phyloP scores from a whole-genome alignment of 2,797 vertebrate genomes.

The Acanthis flammea region DNA sequence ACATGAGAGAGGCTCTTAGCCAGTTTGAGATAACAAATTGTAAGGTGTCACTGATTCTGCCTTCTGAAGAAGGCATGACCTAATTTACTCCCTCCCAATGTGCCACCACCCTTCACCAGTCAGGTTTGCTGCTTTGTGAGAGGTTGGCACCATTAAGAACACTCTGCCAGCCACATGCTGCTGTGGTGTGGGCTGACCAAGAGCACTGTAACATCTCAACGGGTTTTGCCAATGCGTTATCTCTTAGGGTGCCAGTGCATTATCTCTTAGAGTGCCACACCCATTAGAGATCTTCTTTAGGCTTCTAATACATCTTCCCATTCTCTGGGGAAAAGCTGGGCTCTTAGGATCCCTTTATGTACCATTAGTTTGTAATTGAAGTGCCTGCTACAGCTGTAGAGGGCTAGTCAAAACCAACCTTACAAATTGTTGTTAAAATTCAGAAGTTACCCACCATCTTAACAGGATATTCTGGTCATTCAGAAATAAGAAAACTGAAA shows the following conservation, averaged over 20 bases:
- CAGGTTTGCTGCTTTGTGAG: background rate
- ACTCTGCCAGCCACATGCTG: background rate
- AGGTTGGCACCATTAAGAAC: background rate
- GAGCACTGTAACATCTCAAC: background rate
- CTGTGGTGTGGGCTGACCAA: background rate
- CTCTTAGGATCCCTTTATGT: background rate
- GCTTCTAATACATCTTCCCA: background rate
- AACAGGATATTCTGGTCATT: background rate
- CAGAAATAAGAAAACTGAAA: background rate
- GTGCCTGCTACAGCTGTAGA: background rate
- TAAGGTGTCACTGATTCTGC: background rate
- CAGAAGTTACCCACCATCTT: background rate
- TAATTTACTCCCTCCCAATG: background rate
- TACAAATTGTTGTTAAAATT: background rate
- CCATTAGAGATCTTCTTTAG: background rate
- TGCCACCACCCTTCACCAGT: fast-evolving
- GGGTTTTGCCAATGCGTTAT: background rate
- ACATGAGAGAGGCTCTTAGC: background rate
- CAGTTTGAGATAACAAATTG: background rate
- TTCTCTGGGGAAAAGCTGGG: background rate
- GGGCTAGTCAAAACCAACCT: background rate
- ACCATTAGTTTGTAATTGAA: background rate
- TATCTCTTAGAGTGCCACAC: background rate
- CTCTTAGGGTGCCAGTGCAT: background rate
- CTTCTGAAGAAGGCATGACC: background rate